These are phyloP conservation scores for Oryctes rhinoceros DNA, from an alignment of 1,140 invertebrate genomes.

Conservation along the genomic window DNA sequence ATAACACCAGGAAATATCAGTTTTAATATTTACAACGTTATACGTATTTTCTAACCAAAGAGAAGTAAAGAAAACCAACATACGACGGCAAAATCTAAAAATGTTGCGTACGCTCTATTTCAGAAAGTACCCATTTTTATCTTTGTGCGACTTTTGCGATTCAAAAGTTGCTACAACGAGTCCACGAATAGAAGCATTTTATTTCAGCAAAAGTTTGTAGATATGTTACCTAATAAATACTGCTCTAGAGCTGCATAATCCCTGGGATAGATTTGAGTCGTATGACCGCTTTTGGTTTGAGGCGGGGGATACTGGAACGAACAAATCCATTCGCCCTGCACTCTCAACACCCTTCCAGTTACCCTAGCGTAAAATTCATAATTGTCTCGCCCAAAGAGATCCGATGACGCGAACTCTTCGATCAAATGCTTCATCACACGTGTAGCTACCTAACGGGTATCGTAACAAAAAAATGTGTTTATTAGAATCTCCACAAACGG, in stretches of 20 bases:
- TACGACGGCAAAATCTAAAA: no score
- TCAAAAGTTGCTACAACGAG: neutral
- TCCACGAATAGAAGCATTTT: neutral
- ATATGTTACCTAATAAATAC: slow-evolving; percentile 56
- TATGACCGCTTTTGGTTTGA: slow-evolving; percentile 59
- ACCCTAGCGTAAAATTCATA: slow-evolving; percentile 97
- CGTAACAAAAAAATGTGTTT: neutral
- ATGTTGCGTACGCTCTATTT: no score
- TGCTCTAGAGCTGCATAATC: slow-evolving; percentile 63
- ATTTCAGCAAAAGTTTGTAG: neutral
- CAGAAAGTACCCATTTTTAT: no score
- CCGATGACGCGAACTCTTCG: slow-evolving; percentile 94
- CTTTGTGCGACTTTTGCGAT: neutral
- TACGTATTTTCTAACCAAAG: neutral
- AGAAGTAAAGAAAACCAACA: no score
- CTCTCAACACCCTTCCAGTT: slow-evolving; percentile 89
- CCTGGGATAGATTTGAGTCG: slow-evolving; percentile 73
- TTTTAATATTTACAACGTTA: neutral
- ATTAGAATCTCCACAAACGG: neutral
- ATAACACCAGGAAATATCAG: neutral
- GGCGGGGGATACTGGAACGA: slow-evolving; percentile 91
- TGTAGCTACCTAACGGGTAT: slow-evolving; percentile 78
- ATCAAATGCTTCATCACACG: slow-evolving; percentile 95
- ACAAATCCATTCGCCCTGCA: slow-evolving; percentile 95
- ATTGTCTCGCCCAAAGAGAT: slow-evolving; percentile 94